Evolutionary conservation across 2,888 invertebrate species (phyloP).

Genomic region (Dynastes grantii): DNA sequence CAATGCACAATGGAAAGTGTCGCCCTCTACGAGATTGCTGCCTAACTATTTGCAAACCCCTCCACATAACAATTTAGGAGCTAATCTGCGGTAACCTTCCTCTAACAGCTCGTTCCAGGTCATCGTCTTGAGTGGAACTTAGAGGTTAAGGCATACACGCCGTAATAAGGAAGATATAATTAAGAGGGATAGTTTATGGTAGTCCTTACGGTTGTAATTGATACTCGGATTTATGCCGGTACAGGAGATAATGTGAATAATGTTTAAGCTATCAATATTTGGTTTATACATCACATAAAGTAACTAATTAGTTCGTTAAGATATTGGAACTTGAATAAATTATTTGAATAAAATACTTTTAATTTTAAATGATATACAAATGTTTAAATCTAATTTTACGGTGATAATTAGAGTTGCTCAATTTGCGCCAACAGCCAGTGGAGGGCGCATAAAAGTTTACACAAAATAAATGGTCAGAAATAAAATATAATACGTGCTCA

Average conservation of each 20-base stretch:
- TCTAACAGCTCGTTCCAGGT: slow-evolving; percentile 32
- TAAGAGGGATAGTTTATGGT: slow-evolving; percentile 18
- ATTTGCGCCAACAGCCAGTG: too few species aligned
- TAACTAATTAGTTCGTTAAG: too few species aligned
- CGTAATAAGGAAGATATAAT: slow-evolving; percentile 46
- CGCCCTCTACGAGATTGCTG: slow-evolving; percentile 24
- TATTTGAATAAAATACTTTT: too few species aligned
- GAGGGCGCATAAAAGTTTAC: too few species aligned
- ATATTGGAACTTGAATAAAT: too few species aligned
- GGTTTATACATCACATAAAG: too few species aligned
- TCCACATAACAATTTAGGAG: slow-evolving; percentile 38
- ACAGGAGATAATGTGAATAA: background rate
- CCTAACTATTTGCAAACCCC: slow-evolving; percentile 37
- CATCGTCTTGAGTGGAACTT: slow-evolving; percentile 35
- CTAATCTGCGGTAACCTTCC: slow-evolving; percentile 26
- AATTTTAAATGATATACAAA: too few species aligned
- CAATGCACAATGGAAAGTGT: slow-evolving; percentile 32
- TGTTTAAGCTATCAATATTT: too few species aligned
- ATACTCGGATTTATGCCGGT: background rate
- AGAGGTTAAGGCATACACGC: slow-evolving; percentile 16
- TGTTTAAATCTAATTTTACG: too few species aligned
- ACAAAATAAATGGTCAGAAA: too few species aligned
- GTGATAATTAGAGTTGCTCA: too few species aligned
- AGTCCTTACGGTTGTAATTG: slow-evolving; percentile 21
- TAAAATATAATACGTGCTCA: too few species aligned